Evolutionary conservation across 2,888 invertebrate genomes (phyloP).

Genomic region (Stenurella melanura): DNA sequence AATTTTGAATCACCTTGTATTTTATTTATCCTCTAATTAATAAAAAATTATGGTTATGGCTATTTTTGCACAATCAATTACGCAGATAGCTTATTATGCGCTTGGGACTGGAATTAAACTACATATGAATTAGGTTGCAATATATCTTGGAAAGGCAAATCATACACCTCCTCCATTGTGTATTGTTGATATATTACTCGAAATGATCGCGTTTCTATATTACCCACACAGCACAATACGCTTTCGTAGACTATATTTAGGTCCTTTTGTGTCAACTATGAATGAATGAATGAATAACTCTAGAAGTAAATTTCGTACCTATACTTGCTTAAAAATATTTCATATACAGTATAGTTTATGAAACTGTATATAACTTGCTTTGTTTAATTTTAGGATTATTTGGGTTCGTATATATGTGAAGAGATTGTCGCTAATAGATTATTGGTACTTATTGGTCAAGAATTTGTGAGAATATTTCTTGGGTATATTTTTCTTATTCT

Average conservation of each 20-base stretch:
- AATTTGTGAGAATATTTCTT: too few relatives aligned
- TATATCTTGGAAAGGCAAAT: conserved; percentile 1
- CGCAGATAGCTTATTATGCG: not conserved
- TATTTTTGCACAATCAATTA: too few relatives aligned
- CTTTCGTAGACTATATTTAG: not conserved
- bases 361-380: too few relatives aligned
- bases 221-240: conserved; percentile 20
- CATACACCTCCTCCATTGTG: conserved; percentile 21
- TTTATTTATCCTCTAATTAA: too few relatives aligned
- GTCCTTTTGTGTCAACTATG: not conserved
- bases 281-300: not conserved
- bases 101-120: not conserved
- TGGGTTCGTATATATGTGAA: too few relatives aligned
- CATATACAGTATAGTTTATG: too few relatives aligned
- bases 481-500: not conserved
- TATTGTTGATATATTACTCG: conserved; percentile 23
- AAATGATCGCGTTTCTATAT: conserved; percentile 29
- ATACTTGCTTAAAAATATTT: not conserved
- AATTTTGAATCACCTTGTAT: too few relatives aligned
- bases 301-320: not conserved
- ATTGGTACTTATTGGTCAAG: too few relatives aligned
- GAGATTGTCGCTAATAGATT: too few relatives aligned
- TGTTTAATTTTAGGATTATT: too few relatives aligned
- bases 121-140: not conserved
- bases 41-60: too few relatives aligned